Evolutionary conservation across 2,888 invertebrate species (phyloP), one percentile per base, ranked within the genome.

Genomic region (Reticulitermes lucifugus): DNA sequence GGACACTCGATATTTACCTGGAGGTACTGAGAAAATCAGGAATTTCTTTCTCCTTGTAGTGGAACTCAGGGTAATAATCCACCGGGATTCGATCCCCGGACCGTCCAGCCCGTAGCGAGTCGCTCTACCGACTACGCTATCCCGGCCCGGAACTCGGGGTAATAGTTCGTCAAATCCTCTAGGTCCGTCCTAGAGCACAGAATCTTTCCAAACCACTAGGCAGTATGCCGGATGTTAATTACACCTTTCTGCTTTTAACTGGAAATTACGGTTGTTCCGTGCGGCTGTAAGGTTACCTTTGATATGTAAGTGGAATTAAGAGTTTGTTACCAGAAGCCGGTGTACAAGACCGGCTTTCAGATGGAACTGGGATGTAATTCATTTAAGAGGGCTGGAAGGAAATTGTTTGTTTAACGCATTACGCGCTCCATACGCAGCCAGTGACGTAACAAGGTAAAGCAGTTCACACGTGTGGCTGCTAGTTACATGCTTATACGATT

Each of bases 321-420:
- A 35, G 35, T 35, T 35, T n/a, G 25, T 12, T n/a, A 6, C 6
- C 6, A 65, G 7, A 35, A 65, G 65, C n/a, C 6, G 6, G n/a
- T n/a, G n/a, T n/a, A 65, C 25, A 18, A 65, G 65, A n/a, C 65
- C 5, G n/a, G 25, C 65, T 12, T 25, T 65, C n/a, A 46, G 77
- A 25, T 9, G 43, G 22, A 77, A 9, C n/a, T 22, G n/a, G 51
- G 51, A 43, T 46, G 22, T 41, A 65, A 65, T 65, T n/a, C 65
- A 65, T 25, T n/a, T 65, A 25, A 22, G 35, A 73, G 73, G 35
- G 21, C 73, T 29, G 35, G 41, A 73, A 41, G 73, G 41, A 73
- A 14, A n/a, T 46, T 77, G 77, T 77, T 77, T 77, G 46, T 77
- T 9, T n/a, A 77, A 22, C 43, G 46, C 77, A n/a, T 77, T 35